Conservation (phyloP, 2,113 vertebrate genomes). For the Junco hyemalis region DNA sequence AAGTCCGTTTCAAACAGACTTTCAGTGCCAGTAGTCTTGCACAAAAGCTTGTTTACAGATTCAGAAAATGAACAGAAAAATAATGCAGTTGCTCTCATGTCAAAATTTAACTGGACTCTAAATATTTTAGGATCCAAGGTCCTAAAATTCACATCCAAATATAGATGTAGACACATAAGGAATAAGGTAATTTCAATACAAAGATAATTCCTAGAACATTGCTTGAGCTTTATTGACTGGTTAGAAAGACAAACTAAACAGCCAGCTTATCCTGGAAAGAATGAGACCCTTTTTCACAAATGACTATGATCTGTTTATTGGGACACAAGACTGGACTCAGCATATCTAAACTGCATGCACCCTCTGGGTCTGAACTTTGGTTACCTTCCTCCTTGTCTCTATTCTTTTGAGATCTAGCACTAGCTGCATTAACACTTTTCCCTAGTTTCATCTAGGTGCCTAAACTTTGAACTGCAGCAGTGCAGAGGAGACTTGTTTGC, state of each 20-base stretch:
- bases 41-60: slow-evolving; percentile 52
- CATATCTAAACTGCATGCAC: neutral
- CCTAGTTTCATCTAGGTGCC: neutral
- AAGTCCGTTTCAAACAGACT: slow-evolving; percentile 14
- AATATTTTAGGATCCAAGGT: neutral
- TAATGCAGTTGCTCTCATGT: slow-evolving; percentile 6
- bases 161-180: neutral
- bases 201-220: neutral
- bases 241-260: slow-evolving; percentile 11
- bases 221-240: slow-evolving; percentile 1
- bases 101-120: slow-evolving; percentile 22
- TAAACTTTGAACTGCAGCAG: neutral
- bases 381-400: neutral
- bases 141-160: slow-evolving; percentile 8
- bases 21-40: neutral
- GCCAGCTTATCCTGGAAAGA: slow-evolving; percentile 40
- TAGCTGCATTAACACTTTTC: neutral
- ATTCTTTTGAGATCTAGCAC: neutral
- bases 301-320: neutral
- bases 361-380: neutral
- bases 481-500: neutral
- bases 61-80: slow-evolving; percentile 21
- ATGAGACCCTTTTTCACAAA: neutral
- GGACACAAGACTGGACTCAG: neutral
- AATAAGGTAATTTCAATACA: slow-evolving; percentile 5